Evolutionary conservation across 2,888 invertebrate genomes (phyloP), one percentile per base, ranked within the genome.

Genomic region (Heteromurus nitidus): DNA sequence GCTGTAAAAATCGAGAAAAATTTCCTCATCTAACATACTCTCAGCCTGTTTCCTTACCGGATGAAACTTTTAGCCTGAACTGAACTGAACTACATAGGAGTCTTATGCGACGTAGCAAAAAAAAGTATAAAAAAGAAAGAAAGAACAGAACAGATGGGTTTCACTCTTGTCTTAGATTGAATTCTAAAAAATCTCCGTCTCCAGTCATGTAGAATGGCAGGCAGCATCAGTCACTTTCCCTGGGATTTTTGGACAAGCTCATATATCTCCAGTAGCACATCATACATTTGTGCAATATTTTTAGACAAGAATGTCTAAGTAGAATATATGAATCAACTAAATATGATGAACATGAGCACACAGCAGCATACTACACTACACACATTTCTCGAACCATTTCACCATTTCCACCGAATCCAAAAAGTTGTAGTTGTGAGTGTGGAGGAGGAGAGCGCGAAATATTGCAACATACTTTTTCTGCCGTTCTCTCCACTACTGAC

Each of bases 201-300:
- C 70, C 67, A 67, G 67, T 73, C 80, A 80, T 73, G 80, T 73
- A 73, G 73, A 80, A 80, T 80, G 80, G 82, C 62, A 75, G 76
- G 80, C 70, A 64, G 65, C 75, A 83, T 83, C 83, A 80, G 76
- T 83, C 83, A 83, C 80, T 76, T 76, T 83, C 53, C 18, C 30
- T 62, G 47, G 64, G 64, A 80, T 73, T 80, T 73, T 68, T 22
- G 60, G 80, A 80, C 80, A 80, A 67, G 58, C 80, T 73, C 55
- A 80, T 80, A 80, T 68, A 80, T 80, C 80, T 73, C 67, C 26
- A 31, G n/a, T n/a, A n/a, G 20, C 65, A 65, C 73, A 73, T 67
- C 65, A 47, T 72, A 70, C 65, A 44, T 55, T 47, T 53, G 36
- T 67, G 80, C 65, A 80, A 80, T 72, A 73, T 80, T 67, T 79